phyloP scores from a whole-genome alignment of 2,113 vertebrate genomes.

The Gavia stellata region DNA sequence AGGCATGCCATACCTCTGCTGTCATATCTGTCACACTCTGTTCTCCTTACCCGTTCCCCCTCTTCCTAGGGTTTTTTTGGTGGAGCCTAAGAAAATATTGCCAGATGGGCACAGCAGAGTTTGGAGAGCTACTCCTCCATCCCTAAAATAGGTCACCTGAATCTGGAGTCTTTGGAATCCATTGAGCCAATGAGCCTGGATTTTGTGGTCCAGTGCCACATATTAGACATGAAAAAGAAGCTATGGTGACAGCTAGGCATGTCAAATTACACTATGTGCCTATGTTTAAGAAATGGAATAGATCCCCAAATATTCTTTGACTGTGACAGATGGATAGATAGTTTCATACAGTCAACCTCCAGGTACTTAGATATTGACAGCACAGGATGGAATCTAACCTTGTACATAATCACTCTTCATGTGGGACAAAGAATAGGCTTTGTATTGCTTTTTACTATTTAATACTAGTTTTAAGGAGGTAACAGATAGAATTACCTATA shows the following conservation, averaged over 20 bases:
- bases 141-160: neutral
- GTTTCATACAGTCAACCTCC: neutral
- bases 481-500: neutral
- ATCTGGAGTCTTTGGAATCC: neutral
- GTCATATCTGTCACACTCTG: neutral
- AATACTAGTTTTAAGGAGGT: neutral
- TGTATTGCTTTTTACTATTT: neutral
- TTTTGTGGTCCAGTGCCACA: neutral
- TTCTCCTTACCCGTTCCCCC: neutral
- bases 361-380: neutral
- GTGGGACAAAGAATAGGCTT: neutral
- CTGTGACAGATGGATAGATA: neutral
- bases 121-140: neutral
- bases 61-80: neutral
- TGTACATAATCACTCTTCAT: neutral
- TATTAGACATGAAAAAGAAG: neutral
- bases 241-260: neutral
- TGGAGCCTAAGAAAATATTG: neutral
- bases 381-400: neutral
- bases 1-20: neutral
- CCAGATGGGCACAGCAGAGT: neutral
- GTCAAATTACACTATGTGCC: neutral
- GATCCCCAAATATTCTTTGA: neutral
- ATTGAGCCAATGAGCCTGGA: neutral
- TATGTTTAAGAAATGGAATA: neutral